Base-by-base conservation (phyloP, 1,140 invertebrate species). In the Danaus plexippus region DNA sequence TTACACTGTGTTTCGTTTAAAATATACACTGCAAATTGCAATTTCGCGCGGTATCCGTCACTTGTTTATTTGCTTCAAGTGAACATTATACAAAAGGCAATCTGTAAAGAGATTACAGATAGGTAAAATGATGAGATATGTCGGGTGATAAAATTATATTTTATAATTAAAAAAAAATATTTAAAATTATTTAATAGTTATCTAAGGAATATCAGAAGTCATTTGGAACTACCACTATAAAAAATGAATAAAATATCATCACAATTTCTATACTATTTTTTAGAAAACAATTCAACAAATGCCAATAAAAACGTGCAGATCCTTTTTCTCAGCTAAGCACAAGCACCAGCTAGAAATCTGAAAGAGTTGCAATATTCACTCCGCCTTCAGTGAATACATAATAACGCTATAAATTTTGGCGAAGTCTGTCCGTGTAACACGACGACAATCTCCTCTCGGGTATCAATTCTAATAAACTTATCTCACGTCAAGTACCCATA, bases 401-500 rank as follows among this genome's bases (percentile, higher is more conserved):
- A 32, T 2, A 32, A 6, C 22, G 22, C 22, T 32, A 32, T 32
- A 32, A 32, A 32, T 32, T 32, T 32, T 32, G 22, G 22, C 5
- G 22, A 32, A 32, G 22, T 32, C 22, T 32, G 22, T 32, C 7
- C 22, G 22, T 32, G 22, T 32, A 32, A 32, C 22, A 32, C 22
- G 22, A 32, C 22, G 22, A 32, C 22, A 32, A 32, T 6, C 22
- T 32, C 22, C 22, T 32, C 22, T 51, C 40, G 40, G 13, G 32
- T 51, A 42, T 51, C 49, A 51, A 42, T 43, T 52, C 2, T 11
- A 12, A 18, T 11, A 44, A 44, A 52, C 51, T 46, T 10, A 44
- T 43, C 48, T 57, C 52, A 56, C 12, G 41, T 49, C 43, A 51
- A 52, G 32, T 52, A 52, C 47, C 51, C 54, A 54, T 18, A 52